phyloP scores from a whole-genome alignment of 1,140 invertebrate species.

The Phenacoccus solenopsis region DNA sequence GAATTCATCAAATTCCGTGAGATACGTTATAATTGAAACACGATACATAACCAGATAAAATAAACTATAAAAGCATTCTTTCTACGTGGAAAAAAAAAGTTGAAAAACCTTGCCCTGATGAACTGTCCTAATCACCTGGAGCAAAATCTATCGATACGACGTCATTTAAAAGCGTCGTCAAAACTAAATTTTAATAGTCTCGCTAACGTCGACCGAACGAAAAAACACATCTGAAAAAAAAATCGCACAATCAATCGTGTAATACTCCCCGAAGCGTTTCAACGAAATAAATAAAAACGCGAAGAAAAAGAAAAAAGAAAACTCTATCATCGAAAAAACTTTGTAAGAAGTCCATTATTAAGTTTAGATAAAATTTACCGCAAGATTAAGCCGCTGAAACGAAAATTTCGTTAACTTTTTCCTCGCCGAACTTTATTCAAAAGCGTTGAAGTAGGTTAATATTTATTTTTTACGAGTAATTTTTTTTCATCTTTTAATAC shows the following conservation, averaged over 20 bases:
- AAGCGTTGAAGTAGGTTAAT: slow-evolving; percentile 1
- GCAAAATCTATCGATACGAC: too few relatives aligned
- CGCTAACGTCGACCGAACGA: background rate
- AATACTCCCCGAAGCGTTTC: background rate
- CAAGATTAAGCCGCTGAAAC: background rate
- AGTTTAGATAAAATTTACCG: slow-evolving; percentile 3
- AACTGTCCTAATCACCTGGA: too few relatives aligned
- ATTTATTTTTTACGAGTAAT: background rate
- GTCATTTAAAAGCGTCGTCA: background rate
- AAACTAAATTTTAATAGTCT: background rate
- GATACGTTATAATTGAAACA: too few relatives aligned
- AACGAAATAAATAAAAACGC: too few relatives aligned
- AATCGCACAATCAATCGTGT: background rate
- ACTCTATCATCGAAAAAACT: background rate
- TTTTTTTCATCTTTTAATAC: background rate
- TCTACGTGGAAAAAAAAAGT: too few relatives aligned
- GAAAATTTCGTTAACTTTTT: slow-evolving; percentile 3
- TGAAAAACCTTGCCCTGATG: too few relatives aligned
- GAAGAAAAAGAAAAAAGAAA: too few relatives aligned
- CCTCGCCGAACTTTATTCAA: background rate
- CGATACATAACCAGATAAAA: too few relatives aligned
- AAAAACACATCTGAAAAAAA: background rate
- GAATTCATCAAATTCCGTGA: too few relatives aligned
- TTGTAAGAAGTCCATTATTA: background rate
- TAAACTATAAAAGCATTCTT: too few relatives aligned